Conservation (phyloP, 2,797 vertebrate genomes). For the Molossus molossus region DNA sequence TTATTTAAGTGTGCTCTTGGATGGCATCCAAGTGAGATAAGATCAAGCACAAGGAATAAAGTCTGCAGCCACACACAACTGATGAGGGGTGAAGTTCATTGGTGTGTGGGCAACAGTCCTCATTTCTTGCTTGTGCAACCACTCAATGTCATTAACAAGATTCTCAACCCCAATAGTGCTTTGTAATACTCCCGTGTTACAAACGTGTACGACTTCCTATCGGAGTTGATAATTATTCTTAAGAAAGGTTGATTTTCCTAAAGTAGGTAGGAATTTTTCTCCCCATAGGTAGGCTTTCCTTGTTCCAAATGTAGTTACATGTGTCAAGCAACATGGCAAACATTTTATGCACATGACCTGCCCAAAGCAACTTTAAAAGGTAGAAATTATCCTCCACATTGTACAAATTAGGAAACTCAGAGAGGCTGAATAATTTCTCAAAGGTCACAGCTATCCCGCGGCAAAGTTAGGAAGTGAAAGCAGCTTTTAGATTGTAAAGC, state of each 20-base stretch:
- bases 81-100: conserved; percentile 60
- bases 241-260: conserved; percentile 57
- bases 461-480: conserved; percentile 32
- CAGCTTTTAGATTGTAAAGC: background rate
- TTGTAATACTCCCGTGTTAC: background rate
- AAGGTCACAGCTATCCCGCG: background rate
- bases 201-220: conserved; percentile 42
- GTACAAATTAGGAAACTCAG: conserved; percentile 19
- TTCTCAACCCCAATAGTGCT: conserved; percentile 28
- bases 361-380: background rate
- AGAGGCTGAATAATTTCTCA: conserved; percentile 17
- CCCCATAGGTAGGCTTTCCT: conserved; percentile 14
- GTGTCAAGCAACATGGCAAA: background rate
- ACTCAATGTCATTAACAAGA: conserved; percentile 48
- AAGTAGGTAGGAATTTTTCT: conserved; percentile 36
- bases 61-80: conserved; percentile 52
- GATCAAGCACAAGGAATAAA: conserved; percentile 55
- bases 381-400: background rate
- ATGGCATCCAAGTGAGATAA: conserved; percentile 61
- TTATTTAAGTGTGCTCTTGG: conserved; percentile 69
- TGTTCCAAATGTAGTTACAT: background rate
- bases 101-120: background rate
- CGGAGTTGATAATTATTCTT: conserved; percentile 23
- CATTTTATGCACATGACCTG: background rate
- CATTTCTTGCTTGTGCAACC: conserved; percentile 32